Evolutionary conservation across 1,140 invertebrate species (phyloP).

Genomic region (Galleria mellonella): DNA sequence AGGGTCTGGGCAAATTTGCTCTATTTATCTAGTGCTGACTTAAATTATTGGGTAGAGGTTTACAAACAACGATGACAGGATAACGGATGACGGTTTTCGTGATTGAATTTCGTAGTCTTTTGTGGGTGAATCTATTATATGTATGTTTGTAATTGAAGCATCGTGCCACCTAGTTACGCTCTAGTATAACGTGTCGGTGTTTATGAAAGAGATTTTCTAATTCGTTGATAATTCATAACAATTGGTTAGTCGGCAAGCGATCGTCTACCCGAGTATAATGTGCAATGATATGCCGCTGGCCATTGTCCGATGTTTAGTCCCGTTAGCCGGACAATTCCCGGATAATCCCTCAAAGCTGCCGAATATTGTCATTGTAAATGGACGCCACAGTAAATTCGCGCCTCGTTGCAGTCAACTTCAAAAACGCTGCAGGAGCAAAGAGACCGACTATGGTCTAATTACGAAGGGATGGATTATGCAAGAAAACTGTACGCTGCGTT

Average conservation of each 20-base stretch:
- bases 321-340: slow-evolving; percentile 57
- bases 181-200: slow-evolving; percentile 34
- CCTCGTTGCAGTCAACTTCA: slow-evolving; percentile 61
- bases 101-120: slow-evolving; percentile 4
- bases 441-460: slow-evolving; percentile 43
- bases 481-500: slow-evolving; percentile 35
- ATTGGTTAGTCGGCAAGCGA: slow-evolving; percentile 28
- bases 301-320: slow-evolving; percentile 45
- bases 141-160: slow-evolving; percentile 15
- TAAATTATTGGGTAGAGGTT: slow-evolving; percentile 27
- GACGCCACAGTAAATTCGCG: slow-evolving; percentile 59
- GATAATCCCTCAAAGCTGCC: slow-evolving; percentile 66
- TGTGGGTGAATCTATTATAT: not conserved
- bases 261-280: slow-evolving; percentile 44
- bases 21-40: slow-evolving; percentile 46
- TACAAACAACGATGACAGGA: slow-evolving; percentile 34
- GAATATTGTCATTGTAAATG: slow-evolving; percentile 42
- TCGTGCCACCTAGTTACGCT: slow-evolving; percentile 69
- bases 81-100: slow-evolving; percentile 1
- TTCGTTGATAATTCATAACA: slow-evolving; percentile 64
- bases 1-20: slow-evolving; percentile 47
- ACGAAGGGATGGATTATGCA: slow-evolving; percentile 49
- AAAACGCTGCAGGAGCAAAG: slow-evolving; percentile 37
- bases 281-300: slow-evolving; percentile 56
- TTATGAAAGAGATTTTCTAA: slow-evolving; percentile 54